These are phyloP conservation scores for Zootermopsis nevadensis DNA, from an alignment of 2,888 invertebrate genomes.

Conservation along the genomic window DNA sequence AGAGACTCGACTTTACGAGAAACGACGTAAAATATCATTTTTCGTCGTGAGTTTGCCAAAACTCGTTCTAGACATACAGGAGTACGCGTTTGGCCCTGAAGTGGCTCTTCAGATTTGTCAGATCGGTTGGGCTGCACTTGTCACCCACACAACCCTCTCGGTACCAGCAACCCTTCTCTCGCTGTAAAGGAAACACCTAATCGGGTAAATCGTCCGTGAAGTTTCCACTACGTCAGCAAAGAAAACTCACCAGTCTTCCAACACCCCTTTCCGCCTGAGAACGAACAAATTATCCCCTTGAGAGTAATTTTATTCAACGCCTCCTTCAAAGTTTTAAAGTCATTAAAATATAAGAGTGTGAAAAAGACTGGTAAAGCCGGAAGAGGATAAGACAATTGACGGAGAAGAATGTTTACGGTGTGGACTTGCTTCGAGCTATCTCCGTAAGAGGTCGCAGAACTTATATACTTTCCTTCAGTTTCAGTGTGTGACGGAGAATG, in stretches of 20 bases:
- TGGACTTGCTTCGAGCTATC: background rate
- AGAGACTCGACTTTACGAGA: too few species aligned
- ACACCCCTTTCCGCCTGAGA: slow-evolving; percentile 20
- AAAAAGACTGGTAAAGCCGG: slow-evolving; percentile 13
- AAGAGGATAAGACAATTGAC: background rate
- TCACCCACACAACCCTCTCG: background rate
- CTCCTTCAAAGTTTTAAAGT: slow-evolving; percentile 51
- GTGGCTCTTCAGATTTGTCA: too few species aligned
- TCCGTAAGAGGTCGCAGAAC: background rate
- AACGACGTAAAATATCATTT: too few species aligned
- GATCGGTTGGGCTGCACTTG: too few species aligned
- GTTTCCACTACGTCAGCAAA: slow-evolving; percentile 52
- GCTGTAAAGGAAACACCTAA: slow-evolving; percentile 51
- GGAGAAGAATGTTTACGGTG: slow-evolving; percentile 9
- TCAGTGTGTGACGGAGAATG: too few species aligned
- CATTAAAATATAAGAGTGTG: slow-evolving; percentile 50
- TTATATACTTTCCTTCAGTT: too few species aligned
- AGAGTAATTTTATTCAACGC: slow-evolving; percentile 51
- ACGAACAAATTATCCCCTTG: slow-evolving; percentile 50
- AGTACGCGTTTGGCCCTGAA: too few species aligned
- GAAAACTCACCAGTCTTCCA: slow-evolving; percentile 21
- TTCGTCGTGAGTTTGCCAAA: too few species aligned
- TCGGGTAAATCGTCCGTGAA: slow-evolving; percentile 53
- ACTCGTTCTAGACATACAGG: too few species aligned
- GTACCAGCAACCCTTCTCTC: background rate